Conservation (phyloP, 2,113 vertebrate genomes). For the Typhlomys cinereus region DNA sequence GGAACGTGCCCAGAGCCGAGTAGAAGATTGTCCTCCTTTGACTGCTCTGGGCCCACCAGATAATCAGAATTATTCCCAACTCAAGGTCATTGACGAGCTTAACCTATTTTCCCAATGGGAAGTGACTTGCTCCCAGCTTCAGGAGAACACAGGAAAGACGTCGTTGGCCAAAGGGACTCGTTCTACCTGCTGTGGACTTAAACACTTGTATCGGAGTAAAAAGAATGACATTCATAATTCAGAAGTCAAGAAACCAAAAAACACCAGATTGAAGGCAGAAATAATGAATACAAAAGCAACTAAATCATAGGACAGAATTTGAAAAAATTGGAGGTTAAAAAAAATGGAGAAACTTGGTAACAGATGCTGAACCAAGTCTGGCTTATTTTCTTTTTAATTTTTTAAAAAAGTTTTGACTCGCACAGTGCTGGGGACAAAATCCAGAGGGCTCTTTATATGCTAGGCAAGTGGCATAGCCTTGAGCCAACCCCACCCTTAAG, state of each 20-base stretch:
- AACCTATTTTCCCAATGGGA: background rate
- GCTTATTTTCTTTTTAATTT: background rate
- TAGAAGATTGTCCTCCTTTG: background rate
- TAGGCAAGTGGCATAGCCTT: background rate
- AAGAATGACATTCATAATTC: background rate
- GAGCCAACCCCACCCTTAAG: background rate
- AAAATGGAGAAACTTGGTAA: background rate
- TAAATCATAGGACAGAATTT: background rate
- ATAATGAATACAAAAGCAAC: background rate
- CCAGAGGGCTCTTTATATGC: background rate
- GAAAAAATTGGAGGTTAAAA: background rate
- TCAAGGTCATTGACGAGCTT: background rate
- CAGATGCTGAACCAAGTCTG: background rate
- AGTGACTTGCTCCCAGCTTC: background rate
- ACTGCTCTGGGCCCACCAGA: background rate
- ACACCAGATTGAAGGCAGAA: background rate
- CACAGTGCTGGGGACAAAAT: background rate
- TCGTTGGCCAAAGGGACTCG: background rate
- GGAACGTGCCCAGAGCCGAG: background rate
- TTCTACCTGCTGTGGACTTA: background rate
- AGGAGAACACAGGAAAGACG: background rate
- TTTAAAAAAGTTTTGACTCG: too few relatives aligned
- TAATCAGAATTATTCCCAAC: background rate
- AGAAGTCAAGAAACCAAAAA: background rate
- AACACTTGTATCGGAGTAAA: background rate